These are phyloP conservation scores for Anneissia japonica DNA, from an alignment of 35 echinoderm and acorn worm species.

Conservation along the genomic window DNA sequence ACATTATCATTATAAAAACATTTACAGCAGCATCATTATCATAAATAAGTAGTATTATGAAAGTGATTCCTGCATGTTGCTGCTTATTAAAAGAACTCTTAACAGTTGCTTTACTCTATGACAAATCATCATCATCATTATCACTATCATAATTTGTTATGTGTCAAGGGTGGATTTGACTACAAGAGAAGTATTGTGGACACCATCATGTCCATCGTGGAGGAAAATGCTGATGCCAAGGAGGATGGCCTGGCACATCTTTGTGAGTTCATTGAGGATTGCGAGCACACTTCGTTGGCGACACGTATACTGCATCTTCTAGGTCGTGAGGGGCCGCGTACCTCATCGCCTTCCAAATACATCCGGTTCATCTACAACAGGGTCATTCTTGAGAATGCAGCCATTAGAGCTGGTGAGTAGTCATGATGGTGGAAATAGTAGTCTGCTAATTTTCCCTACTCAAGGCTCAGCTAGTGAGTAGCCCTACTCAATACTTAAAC, in stretches of 20 bases:
- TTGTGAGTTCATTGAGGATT: constrained; percentile 99
- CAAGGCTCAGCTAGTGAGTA: too few relatives aligned
- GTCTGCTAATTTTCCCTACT: too few relatives aligned
- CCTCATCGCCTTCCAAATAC: constrained; percentile 87
- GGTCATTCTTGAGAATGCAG: constrained; percentile 94
- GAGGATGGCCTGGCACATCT: constrained; percentile 89
- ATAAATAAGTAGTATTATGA: too few relatives aligned
- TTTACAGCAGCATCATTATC: too few relatives aligned
- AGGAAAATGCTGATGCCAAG: constrained; percentile 92
- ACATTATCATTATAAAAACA: too few relatives aligned
- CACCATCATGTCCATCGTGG: constrained; percentile 85
- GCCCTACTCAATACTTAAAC: too few relatives aligned
- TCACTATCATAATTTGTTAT: neutral
- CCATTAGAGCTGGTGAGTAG: constrained; percentile 91
- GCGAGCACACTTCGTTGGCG: constrained; percentile 89
- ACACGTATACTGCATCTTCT: constrained; percentile 91
- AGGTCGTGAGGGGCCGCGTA: constrained; percentile 87
- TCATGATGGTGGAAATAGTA: too few relatives aligned
- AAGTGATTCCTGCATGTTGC: too few relatives aligned
- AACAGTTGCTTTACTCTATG: too few relatives aligned
- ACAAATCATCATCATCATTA: neutral
- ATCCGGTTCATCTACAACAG: constrained; percentile 99
- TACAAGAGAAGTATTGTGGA: constrained; percentile 97
- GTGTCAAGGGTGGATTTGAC: constrained; percentile 83
- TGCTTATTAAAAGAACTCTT: too few relatives aligned